A percentile compares a stretch with the other conserved stretches of the same genome.
Evolutionary conservation across 2,888 invertebrate species (phyloP).

Genomic region (Pheosia gnoma): DNA sequence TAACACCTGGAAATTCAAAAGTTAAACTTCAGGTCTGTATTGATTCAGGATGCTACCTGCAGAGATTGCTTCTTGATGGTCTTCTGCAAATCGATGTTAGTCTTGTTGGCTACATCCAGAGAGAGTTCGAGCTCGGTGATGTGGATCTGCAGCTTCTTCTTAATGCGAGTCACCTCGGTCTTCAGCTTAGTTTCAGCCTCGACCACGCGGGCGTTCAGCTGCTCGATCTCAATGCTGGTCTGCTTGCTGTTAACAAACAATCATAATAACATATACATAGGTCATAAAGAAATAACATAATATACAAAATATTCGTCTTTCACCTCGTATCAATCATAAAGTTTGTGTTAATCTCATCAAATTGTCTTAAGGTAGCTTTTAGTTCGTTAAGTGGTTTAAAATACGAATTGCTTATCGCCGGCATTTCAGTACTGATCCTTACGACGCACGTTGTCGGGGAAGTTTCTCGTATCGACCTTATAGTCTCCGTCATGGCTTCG

Average conservation of each 20-base stretch:
- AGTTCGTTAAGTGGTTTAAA: slow-evolving; percentile 84
- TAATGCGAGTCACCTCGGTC: slow-evolving; percentile 97
- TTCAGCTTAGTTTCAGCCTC: slow-evolving; percentile 98
- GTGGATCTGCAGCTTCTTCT: slow-evolving; percentile 99
- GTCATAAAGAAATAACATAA: slow-evolving; percentile 7
- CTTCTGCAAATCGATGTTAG: slow-evolving; percentile 98
- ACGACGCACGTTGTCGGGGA: slow-evolving; percentile 69
- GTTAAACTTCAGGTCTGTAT: too few relatives aligned
- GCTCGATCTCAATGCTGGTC: slow-evolving; percentile 98
- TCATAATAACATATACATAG: slow-evolving; percentile 6
- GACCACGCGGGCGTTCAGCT: slow-evolving; percentile 96
- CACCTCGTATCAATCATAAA: slow-evolving; percentile 88
- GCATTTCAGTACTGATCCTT: slow-evolving; percentile 65
- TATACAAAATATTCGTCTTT: slow-evolving; percentile 16
- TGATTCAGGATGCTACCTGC: slow-evolving; percentile 81
- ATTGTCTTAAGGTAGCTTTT: slow-evolving; percentile 85
- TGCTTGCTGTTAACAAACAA: slow-evolving; percentile 89
- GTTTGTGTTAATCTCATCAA: slow-evolving; percentile 84
- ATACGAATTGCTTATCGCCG: slow-evolving; percentile 81
- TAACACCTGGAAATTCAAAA: too few relatives aligned
- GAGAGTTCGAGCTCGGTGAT: slow-evolving; percentile 98
- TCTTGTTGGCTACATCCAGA: slow-evolving; percentile 98
- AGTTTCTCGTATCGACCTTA: slow-evolving; percentile 55
- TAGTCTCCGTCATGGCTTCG: slow-evolving; percentile 55
- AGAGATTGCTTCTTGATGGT: slow-evolving; percentile 98